Evolutionary conservation across 1,140 invertebrate species (phyloP).

Genomic region (Drosophila sproati): DNA sequence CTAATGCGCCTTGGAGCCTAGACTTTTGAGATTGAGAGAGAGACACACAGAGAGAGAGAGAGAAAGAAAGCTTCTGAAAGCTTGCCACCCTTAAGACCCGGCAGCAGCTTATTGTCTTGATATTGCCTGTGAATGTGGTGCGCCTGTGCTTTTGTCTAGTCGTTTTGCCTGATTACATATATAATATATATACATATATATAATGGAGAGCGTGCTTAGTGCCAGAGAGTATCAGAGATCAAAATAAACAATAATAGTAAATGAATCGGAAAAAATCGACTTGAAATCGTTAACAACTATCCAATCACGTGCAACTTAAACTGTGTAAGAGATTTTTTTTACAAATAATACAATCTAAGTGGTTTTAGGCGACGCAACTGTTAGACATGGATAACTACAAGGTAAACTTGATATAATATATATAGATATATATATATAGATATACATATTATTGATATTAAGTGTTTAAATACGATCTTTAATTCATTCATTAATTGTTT

Average conservation of each 20-base stretch:
- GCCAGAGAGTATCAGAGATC: constrained; percentile 8
- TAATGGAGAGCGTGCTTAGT: neutral
- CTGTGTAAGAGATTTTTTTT: constrained; percentile 1
- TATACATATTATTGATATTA: neutral
- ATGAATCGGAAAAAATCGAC: constrained; percentile 5
- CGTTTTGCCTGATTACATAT: neutral
- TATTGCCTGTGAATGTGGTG: constrained; percentile 16
- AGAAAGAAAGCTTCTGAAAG: constrained; percentile 19
- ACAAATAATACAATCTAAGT: constrained; percentile 48
- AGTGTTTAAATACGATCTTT: neutral
- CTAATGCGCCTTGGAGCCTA: constrained; percentile 30
- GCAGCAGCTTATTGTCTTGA: constrained; percentile 8
- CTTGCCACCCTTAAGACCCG: constrained; percentile 15
- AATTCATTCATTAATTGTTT: neutral
- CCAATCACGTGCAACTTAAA: constrained; percentile 4
- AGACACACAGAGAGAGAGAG: too few species aligned
- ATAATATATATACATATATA: too few species aligned
- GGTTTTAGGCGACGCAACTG: constrained; percentile 63
- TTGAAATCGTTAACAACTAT: constrained; percentile 1
- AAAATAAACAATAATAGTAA: constrained; percentile 5
- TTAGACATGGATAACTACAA: constrained; percentile 69
- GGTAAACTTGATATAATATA: constrained; percentile 51
- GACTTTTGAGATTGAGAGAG: too few species aligned
- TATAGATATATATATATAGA: constrained; percentile 10
- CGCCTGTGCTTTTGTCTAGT: constrained; percentile 5